Evolutionary conservation across 2,888 invertebrate species (phyloP).

Genomic region (Plebejus argus): DNA sequence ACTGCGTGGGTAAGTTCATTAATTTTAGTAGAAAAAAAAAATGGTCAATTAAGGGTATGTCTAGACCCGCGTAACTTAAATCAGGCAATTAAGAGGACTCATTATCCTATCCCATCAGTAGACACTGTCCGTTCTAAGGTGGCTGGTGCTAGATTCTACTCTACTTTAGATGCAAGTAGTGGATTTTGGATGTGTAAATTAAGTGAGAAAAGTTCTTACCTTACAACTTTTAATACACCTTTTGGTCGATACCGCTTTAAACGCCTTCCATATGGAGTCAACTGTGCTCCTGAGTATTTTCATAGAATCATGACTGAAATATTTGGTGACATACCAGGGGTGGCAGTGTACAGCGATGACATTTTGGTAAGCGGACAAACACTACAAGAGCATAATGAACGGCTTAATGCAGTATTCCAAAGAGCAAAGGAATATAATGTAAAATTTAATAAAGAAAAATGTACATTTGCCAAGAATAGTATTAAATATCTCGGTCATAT

Average conservation of each 20-base stretch:
- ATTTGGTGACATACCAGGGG: too few relatives aligned
- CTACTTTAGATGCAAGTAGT: slow-evolving; percentile 40
- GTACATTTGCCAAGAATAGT: slow-evolving; percentile 37
- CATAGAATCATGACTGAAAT: slow-evolving; percentile 41
- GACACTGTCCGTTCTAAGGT: slow-evolving; percentile 36
- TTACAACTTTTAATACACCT: slow-evolving; percentile 31
- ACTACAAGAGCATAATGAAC: slow-evolving; percentile 35
- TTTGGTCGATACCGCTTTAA: slow-evolving; percentile 40
- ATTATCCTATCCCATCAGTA: slow-evolving; percentile 40
- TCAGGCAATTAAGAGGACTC: slow-evolving; percentile 38
- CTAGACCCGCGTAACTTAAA: slow-evolving; percentile 41
- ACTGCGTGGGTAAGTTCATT: too few relatives aligned
- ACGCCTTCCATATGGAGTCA: slow-evolving; percentile 40
- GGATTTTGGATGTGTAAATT: slow-evolving; percentile 40
- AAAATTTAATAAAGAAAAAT: slow-evolving; percentile 41
- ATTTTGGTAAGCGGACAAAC: slow-evolving; percentile 36
- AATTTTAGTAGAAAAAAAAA: slow-evolving; percentile 38
- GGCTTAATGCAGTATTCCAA: slow-evolving; percentile 34
- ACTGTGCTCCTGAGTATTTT: slow-evolving; percentile 39
- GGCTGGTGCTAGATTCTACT: slow-evolving; percentile 37
- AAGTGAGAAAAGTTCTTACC: slow-evolving; percentile 27
- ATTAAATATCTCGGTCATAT: neutral
- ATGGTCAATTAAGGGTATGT: slow-evolving; percentile 41
- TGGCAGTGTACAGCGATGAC: slow-evolving; percentile 37
- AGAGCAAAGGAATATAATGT: slow-evolving; percentile 37